These are phyloP conservation scores for Epinephelus lanceolatus DNA, from an alignment of 2,113 vertebrate genomes.

Conservation along the genomic window DNA sequence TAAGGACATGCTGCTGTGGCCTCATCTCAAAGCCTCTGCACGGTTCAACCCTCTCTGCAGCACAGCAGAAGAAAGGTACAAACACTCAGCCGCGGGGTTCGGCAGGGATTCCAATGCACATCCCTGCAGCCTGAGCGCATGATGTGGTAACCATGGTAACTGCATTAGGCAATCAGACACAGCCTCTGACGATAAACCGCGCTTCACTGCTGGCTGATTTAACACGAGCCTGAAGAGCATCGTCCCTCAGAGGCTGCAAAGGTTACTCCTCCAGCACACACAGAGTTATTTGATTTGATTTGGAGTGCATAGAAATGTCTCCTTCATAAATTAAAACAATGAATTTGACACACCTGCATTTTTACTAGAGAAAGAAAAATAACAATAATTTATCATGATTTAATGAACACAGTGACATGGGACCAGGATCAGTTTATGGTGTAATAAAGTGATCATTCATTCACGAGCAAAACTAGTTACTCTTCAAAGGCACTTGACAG, in stretches of 20 bases:
- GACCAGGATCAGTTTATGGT: too few relatives aligned
- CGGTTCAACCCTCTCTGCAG: background rate
- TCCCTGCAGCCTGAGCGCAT: slow-evolving; percentile 28
- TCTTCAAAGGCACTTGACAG: too few relatives aligned
- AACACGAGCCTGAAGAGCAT: background rate
- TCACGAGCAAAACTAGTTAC: too few relatives aligned
- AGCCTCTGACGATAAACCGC: slow-evolving; percentile 3
- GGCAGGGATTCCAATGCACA: slow-evolving; percentile 35
- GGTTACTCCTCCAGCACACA: background rate
- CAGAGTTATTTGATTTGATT: background rate
- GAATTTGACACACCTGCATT: too few relatives aligned
- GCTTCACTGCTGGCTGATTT: background rate
- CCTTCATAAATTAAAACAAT: too few relatives aligned
- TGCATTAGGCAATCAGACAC: background rate
- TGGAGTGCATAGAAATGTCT: too few relatives aligned
- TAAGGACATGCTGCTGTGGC: background rate
- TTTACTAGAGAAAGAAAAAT: too few relatives aligned
- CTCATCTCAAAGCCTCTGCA: slow-evolving; percentile 14
- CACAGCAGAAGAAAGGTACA: background rate
- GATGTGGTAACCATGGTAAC: slow-evolving; percentile 72
- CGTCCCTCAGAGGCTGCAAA: background rate
- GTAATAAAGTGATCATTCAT: too few relatives aligned
- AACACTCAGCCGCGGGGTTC: background rate
- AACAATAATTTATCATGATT: too few relatives aligned
- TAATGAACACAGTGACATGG: too few relatives aligned